Percentiles rank a stretch among this genome's conserved stretches.
These are phyloP conservation scores for Albula goreensis DNA, from an alignment of 2,113 vertebrate species.

Conservation along the genomic window DNA sequence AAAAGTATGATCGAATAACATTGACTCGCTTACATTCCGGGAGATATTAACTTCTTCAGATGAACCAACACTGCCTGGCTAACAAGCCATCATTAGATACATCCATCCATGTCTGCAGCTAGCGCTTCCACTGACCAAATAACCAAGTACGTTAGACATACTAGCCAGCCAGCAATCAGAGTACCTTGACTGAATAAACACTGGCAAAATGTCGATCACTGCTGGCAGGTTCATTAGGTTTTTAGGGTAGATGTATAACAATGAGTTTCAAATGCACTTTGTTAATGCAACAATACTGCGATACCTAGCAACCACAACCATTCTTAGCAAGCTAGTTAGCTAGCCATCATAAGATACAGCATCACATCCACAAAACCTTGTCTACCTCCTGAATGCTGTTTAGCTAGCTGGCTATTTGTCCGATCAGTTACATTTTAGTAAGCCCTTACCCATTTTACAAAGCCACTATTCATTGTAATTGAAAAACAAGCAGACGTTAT, in stretches of 20 bases:
- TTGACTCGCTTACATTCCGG: background rate
- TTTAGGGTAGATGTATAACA: background rate
- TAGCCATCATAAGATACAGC: background rate
- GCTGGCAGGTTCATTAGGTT: background rate
- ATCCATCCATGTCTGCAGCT: background rate
- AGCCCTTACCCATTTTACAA: background rate
- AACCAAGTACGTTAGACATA: background rate
- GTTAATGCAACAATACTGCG: background rate
- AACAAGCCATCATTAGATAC: background rate
- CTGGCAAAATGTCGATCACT: background rate
- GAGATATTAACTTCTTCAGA: background rate
- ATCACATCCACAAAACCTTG: background rate
- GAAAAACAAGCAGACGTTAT: background rate
- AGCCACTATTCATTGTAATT: background rate
- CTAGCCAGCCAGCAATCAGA: background rate
- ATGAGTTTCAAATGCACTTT: background rate
- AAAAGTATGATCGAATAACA: background rate
- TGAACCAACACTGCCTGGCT: background rate
- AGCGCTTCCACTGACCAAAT: background rate
- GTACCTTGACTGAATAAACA: background rate
- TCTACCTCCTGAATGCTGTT: background rate
- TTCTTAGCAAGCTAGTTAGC: background rate
- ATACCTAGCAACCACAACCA: background rate
- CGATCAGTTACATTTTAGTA: background rate
- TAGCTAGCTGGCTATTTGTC: background rate